These are phyloP conservation scores for Heterocephalus glaber DNA, from an alignment of 2,113 vertebrate genomes.

Conservation along the genomic window DNA sequence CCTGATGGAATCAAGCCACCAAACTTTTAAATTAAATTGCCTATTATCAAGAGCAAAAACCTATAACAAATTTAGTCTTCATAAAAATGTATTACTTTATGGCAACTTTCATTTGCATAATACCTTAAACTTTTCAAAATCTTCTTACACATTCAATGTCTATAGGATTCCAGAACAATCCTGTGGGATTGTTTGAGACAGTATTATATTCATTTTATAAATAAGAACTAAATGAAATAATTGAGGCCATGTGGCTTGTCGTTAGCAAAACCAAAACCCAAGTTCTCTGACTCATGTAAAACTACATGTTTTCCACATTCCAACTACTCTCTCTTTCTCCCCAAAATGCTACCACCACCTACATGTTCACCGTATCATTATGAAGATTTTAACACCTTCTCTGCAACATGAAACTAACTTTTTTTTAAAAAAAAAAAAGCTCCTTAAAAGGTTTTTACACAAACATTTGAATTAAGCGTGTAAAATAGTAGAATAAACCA, in stretches of 20 bases:
- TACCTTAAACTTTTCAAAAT: conserved; percentile 1
- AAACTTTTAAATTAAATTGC: conserved; percentile 28
- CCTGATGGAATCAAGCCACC: background rate
- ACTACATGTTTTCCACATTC: background rate
- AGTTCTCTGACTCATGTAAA: background rate
- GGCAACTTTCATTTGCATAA: conserved; percentile 6
- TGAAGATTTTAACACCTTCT: background rate
- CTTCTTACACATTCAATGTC: background rate
- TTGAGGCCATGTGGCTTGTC: background rate
- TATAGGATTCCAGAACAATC: background rate
- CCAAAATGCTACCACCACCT: background rate
- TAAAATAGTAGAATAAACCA: background rate
- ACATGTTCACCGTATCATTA: background rate
- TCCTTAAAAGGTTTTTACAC: background rate
- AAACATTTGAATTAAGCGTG: conserved; percentile 10
- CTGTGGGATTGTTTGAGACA: background rate
- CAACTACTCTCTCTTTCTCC: background rate
- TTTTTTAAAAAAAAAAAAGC: background rate
- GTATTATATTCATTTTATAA: background rate
- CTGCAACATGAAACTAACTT: conserved; percentile 22
- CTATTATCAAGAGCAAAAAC: background rate
- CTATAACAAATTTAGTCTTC: background rate
- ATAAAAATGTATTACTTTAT: background rate
- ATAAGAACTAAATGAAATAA: conserved; percentile 43
- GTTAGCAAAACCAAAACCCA: background rate